phyloP scores from a whole-genome alignment of 2,888 invertebrate genomes.

The Troides aeacus region DNA sequence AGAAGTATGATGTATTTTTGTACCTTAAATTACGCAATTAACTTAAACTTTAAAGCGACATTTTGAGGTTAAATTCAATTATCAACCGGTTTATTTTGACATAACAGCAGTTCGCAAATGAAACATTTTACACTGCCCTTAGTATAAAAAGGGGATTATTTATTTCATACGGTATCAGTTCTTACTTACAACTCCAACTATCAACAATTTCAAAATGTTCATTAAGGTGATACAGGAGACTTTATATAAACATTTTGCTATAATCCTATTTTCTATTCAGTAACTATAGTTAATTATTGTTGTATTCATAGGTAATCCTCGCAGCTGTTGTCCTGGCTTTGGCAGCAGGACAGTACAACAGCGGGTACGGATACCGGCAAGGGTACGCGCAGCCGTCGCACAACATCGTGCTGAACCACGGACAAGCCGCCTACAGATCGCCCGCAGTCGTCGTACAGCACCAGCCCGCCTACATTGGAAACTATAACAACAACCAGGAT shows the following conservation, averaged over 20 bases:
- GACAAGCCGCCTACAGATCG: conserved; percentile 28
- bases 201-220: conserved; percentile 19
- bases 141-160: conserved; percentile 19
- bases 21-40: too few species aligned
- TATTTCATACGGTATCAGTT: conserved; percentile 18
- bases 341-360: conserved; percentile 39
- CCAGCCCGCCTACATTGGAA: conserved; percentile 29
- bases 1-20: too few species aligned
- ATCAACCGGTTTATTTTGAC: conserved; percentile 11
- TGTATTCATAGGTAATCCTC: conserved; percentile 37
- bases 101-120: not conserved
- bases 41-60: conserved; percentile 1
- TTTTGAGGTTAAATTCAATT: conserved; percentile 1
- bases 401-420: conserved; percentile 35
- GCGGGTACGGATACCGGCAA: conserved; percentile 36
- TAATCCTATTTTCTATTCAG: conserved; percentile 28
- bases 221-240: conserved; percentile 13
- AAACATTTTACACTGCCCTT: not conserved
- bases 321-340: conserved; percentile 36
- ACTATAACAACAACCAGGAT: conserved; percentile 37
- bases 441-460: conserved; percentile 14
- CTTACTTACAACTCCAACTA: not conserved
- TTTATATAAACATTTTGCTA: not conserved
- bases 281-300: conserved; percentile 14
- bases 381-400: conserved; percentile 31